phyloP scores from a whole-genome alignment of 2,797 vertebrate species.

The Cyclopterus lumpus region DNA sequence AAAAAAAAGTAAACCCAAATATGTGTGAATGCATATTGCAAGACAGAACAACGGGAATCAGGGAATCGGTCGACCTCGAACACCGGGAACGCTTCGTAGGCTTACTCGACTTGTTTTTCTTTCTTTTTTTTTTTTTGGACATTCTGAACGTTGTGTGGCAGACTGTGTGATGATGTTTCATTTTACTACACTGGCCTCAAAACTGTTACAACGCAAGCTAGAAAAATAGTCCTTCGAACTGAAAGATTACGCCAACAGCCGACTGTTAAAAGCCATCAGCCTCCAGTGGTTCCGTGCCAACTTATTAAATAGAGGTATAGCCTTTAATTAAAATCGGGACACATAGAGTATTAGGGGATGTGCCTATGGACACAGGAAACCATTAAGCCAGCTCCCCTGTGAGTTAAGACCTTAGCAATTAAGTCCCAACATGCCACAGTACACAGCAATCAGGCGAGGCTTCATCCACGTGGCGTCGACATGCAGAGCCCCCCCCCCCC shows the following conservation, averaged over 20 bases:
- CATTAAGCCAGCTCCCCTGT: slow-evolving; percentile 49
- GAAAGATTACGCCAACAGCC: slow-evolving; percentile 64
- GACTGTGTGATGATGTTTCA: slow-evolving; percentile 29
- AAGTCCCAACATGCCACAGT: slow-evolving; percentile 49
- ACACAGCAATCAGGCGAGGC: slow-evolving; percentile 48
- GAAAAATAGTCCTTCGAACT: slow-evolving; percentile 57
- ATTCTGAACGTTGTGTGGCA: not conserved
- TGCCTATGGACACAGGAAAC: slow-evolving; percentile 47
- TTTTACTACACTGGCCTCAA: slow-evolving; percentile 11
- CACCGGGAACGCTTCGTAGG: not conserved
- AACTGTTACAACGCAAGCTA: slow-evolving; percentile 19
- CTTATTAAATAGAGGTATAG: slow-evolving; percentile 52
- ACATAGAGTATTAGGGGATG: slow-evolving; percentile 35
- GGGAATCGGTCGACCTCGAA: slow-evolving; percentile 21
- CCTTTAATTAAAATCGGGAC: slow-evolving; percentile 66
- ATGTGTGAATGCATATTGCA: slow-evolving; percentile 40
- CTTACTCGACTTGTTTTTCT: not conserved
- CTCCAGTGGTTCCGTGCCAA: slow-evolving; percentile 50
- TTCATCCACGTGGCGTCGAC: slow-evolving; percentile 65
- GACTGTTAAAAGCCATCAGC: slow-evolving; percentile 57
- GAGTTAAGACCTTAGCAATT: slow-evolving; percentile 49
- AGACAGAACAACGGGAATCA: not conserved
- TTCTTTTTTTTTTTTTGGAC: no score
- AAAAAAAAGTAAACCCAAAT: slow-evolving; percentile 35
- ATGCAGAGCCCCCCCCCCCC: no score